Base-by-base conservation (phyloP, 2,888 invertebrate species). In the Lepidocyrtoides sp. region DNA sequence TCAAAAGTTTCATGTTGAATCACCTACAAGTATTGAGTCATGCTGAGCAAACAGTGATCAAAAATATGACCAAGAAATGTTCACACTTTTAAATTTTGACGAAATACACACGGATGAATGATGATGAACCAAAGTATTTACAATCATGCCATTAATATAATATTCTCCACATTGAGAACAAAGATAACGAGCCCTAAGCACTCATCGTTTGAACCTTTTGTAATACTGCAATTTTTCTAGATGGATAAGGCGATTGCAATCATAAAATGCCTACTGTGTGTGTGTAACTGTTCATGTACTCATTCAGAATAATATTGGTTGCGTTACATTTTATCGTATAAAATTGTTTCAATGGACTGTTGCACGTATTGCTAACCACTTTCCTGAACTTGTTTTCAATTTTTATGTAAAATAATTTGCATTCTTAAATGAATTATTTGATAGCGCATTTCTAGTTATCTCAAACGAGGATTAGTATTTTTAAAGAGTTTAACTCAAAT, bases 401-500 rank as follows among this genome's bases (percentile, higher is more conserved):
- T 60, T 81, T 77, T 17, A 57, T 81, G 12, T 54, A 29, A 57
- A 57, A 29, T 48, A 2, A 12, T 8, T 12, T 48, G 12, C 14
- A 51, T 1, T n/a, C 51, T 51, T 1, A 51, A 51, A 17, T n/a
- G 5, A 51, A 51, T 44, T 44, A 44, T 44, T 44, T 44, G 14
- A 44, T 44, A 5, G 14, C n/a, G n/a, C n/a, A n/a, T n/a, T 51
- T 51, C 2, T 44, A 10, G 23, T 51, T 36, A 57, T 82, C 63
- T 82, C 82, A 63, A 60, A 29, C 44, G 36, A 63, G 17, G 63
- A 44, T 26, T 82, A 20, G 63, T 69, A 41, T 72, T 69, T 54
- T n/a, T n/a, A n/a, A n/a, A 48, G n/a, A 77, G 12, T 3, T n/a
- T 2, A 57, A 57, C n/a, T n/a, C n/a, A n/a, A n/a, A n/a, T n/a